phyloP scores from a whole-genome alignment of 2,888 invertebrate genomes.

The Masnerella sp. region DNA sequence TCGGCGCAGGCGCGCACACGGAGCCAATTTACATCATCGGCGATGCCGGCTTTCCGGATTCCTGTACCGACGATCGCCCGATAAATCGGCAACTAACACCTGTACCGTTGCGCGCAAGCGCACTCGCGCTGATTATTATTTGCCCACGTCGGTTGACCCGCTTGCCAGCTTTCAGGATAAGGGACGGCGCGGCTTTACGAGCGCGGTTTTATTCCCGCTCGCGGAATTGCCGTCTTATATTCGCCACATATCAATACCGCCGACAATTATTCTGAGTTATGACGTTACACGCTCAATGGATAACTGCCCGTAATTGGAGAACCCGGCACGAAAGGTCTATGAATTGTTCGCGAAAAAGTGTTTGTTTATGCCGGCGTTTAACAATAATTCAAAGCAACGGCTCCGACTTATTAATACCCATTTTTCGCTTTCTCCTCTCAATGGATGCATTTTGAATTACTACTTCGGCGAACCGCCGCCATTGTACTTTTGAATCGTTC shows the following conservation, averaged over 20 bases:
- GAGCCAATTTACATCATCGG: constrained; percentile 67
- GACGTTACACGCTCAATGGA: constrained; percentile 7
- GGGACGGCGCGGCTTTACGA: constrained; percentile 33
- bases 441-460: background rate
- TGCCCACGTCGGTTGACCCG: constrained; percentile 44
- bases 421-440: background rate
- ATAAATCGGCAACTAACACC: constrained; percentile 56
- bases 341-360: constrained; percentile 21
- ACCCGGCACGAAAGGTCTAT: constrained; percentile 5
- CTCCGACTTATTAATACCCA: background rate
- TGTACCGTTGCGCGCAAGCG: constrained; percentile 57
- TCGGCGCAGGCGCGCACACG: constrained; percentile 46
- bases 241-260: constrained; percentile 24
- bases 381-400: background rate
- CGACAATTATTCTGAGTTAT: constrained; percentile 42
- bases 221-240: constrained; percentile 35
- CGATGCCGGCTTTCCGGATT: constrained; percentile 68
- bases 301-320: constrained; percentile 32
- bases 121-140: constrained; percentile 56
- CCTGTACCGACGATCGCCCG: constrained; percentile 61
- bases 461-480: background rate
- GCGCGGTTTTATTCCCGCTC: constrained; percentile 23
- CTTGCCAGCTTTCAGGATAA: constrained; percentile 47
- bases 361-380: constrained; percentile 9
- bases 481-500: background rate